Base-by-base conservation (phyloP, 1,140 invertebrate genomes). In the Drosophila kurseongensis region DNA sequence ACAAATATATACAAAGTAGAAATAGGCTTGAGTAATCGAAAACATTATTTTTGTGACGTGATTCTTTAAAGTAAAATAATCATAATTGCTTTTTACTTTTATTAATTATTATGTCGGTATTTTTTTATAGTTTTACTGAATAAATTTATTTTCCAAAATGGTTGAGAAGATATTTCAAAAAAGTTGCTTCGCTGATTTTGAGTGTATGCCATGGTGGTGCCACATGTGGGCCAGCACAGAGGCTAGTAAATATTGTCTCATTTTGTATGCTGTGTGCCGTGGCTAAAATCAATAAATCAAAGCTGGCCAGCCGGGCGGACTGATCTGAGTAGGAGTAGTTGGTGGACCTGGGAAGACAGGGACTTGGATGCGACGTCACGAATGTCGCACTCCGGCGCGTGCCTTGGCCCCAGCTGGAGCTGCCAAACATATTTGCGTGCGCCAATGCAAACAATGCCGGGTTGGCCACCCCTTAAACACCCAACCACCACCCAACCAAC, bases 261-360 rank as follows among this genome's bases (percentile, higher is more conserved):
- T 89, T 89, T 89, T 56, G 84, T 88, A 88, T 88, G 76, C 83
- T 73, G 76, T 84, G 54, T 83, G 78, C 74, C 58, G 54, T 61
- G 69, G 63, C 86, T 47, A 79, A 85, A 89, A 89, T 89, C 85
- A 89, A 89, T 89, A 89, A 89, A 89, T 89, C 85, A 89, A 85
- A 89, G 85, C 78, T 42, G 61, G 72, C 52, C 79, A 57, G 58
- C 35, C 45, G 14, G 29, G 29, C 29, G 29, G 29, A 32, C 29
- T 27, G 29, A 41, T 27, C 47, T 35, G 35, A 47, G 29, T 14
- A 40, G 23, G 23, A n/a, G 63, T 14, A 14, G 29, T 29, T 16
- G 32, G 14, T 45, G 40, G 41, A 51, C 7, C 35, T 50, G 51
- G 45, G 23, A 65, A 23, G 47, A 9, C 60, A n/a, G 65, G 73